Evolutionary conservation across 2,797 vertebrate genomes (phyloP), one percentile per base, ranked within the genome.

Genomic region (Psittacula echo): DNA sequence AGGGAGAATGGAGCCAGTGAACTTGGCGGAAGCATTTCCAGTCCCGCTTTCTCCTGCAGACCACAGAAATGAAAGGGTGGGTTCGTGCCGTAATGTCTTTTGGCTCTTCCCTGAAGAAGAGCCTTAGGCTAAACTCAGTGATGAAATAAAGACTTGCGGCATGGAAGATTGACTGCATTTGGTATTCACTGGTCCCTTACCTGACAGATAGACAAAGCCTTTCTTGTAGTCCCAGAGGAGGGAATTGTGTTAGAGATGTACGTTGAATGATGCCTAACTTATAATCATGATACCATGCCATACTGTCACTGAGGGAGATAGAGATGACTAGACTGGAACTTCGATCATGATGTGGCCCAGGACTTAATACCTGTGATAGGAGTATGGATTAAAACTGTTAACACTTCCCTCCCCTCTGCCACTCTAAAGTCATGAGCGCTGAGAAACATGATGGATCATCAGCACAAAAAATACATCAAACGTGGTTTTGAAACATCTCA

Each of bases 31-130:
- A 11, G 6, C 13, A 23, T 88, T 91, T 90, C n/a, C 30, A 64
- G 44, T 67, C 44, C 30, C 16, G 47, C 11, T 10, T 86, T 81
- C 29, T 79, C 42, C 70, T 72, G 29, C 50, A 84, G 67, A 82
- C 41, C 47, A 37, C n/a, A 85, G 54, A 81, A 89, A 50, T 0
- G 3, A 37, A 83, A 70, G 14, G 7, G 11, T 79, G 44, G 5
- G 7, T 50, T 32, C 9, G 1, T 81, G n/a, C 39, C 0, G 0
- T 77, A 21, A 12, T 1, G 0, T 75, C 50, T 78, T 85, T 53
- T 50, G 8, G 17, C 20, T 88, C 60, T 87, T 71, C 50, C n/a
- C 24, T 85, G 70, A 75, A 70, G 34, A 39, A 66, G 53, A 47
- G 22, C n/a, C 24, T 62, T 85, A 44, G 24, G 39, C 67, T 76